Conservation (phyloP, 2,113 vertebrate genomes). For the Tetrao urogallus region DNA sequence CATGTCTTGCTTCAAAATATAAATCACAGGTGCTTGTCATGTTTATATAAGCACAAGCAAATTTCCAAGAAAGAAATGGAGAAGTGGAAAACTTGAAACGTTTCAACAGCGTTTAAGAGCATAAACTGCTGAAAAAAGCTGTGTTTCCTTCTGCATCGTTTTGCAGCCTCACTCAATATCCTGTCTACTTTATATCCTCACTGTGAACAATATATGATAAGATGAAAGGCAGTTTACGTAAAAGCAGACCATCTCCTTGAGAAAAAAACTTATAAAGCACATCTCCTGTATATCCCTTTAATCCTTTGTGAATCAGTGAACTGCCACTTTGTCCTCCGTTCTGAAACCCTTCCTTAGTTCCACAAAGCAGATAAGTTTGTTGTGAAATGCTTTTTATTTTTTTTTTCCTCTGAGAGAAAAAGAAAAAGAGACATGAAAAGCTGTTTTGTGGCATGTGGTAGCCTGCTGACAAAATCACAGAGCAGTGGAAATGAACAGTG, state of each 20-base stretch:
- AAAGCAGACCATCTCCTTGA: slow-evolving; percentile 40
- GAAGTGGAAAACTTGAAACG: slow-evolving; percentile 6
- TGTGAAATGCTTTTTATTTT: neutral
- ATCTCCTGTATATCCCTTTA: slow-evolving; percentile 38
- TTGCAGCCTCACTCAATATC: slow-evolving; percentile 10
- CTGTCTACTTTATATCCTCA: slow-evolving; percentile 58
- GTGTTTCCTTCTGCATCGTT: slow-evolving; percentile 16
- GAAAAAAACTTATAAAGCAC: neutral
- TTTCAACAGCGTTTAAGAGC: neutral
- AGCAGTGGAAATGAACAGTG: neutral
- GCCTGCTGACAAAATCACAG: neutral
- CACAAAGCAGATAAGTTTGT: neutral
- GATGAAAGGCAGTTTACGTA: slow-evolving; percentile 55
- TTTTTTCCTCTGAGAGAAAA: neutral
- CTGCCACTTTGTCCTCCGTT: neutral
- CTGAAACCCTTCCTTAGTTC: slow-evolving; percentile 21
- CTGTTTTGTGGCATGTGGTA: neutral
- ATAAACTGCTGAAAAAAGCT: neutral
- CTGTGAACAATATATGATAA: slow-evolving; percentile 42
- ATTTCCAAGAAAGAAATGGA: neutral
- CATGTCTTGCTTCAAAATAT: neutral
- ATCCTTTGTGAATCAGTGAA: slow-evolving; percentile 42
- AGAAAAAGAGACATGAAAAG: neutral
- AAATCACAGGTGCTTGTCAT: slow-evolving; percentile 32
- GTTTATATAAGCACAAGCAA: slow-evolving; percentile 34